A percentile compares a stretch with the other conserved stretches of the same genome.
phyloP scores from a whole-genome alignment of 2,888 invertebrate species.

The Cordilura impudica region DNA sequence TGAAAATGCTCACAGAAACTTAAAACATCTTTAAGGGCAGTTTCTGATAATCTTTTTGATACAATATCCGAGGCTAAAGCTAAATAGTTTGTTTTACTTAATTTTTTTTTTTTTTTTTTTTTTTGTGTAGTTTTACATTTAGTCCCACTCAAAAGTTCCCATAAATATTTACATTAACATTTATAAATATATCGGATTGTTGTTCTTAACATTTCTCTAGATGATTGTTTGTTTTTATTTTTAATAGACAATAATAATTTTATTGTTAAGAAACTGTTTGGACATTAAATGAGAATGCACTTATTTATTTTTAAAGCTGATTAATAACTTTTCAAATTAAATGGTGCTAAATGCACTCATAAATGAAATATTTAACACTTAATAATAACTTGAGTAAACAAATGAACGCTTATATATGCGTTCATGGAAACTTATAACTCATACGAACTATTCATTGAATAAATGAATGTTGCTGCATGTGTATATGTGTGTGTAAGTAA shows the following conservation, averaged over 20 bases:
- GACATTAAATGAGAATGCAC: neutral
- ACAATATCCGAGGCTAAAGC: too few relatives aligned
- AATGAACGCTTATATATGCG: neutral
- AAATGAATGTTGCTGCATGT: neutral
- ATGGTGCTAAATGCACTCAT: slow-evolving; percentile 54
- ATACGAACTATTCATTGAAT: slow-evolving; percentile 14
- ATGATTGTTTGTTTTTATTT: neutral
- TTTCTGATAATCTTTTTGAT: too few relatives aligned
- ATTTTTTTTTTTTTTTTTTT: too few relatives aligned
- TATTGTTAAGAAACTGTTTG: neutral
- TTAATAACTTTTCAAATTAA: slow-evolving; percentile 2
- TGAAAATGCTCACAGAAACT: too few relatives aligned
- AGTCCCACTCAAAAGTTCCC: neutral
- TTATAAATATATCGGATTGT: neutral
- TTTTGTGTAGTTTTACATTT: too few relatives aligned
- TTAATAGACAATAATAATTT: neutral
- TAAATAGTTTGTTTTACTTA: too few relatives aligned
- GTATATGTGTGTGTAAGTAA: neutral
- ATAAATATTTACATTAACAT: neutral
- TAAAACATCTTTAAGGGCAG: too few relatives aligned
- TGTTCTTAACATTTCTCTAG: neutral
- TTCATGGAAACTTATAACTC: slow-evolving; percentile 45
- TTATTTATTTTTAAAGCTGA: slow-evolving; percentile 4
- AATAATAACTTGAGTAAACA: slow-evolving; percentile 27
- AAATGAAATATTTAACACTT: slow-evolving; percentile 57